Conservation (phyloP, 2,888 invertebrate genomes). For the Altica lythri region DNA sequence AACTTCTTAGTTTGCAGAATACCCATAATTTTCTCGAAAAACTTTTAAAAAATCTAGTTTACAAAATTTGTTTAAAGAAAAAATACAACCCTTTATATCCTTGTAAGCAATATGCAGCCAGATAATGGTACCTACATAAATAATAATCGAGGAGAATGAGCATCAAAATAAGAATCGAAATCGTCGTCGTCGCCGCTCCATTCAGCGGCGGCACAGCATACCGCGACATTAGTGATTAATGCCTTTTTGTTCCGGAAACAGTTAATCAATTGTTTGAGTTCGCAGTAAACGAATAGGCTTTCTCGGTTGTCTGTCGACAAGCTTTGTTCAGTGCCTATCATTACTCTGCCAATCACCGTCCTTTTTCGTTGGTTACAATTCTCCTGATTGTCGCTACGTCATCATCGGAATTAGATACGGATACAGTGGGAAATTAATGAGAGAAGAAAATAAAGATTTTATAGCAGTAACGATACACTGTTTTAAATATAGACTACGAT, state of each 20-base stretch:
- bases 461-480: too few relatives aligned
- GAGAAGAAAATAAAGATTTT: constrained; percentile 8
- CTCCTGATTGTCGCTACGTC: constrained; percentile 20
- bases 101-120: too few relatives aligned
- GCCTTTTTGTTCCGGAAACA: constrained; percentile 55
- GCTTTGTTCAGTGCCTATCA: constrained; percentile 56
- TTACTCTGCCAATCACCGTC: constrained; percentile 55
- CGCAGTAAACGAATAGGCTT: constrained; percentile 46
- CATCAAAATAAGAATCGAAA: constrained; percentile 17
- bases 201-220: constrained; percentile 19
- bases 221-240: constrained; percentile 53
- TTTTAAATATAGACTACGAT: too few relatives aligned
- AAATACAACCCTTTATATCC: too few relatives aligned
- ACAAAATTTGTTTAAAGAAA: too few relatives aligned
- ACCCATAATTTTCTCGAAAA: too few relatives aligned
- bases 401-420: constrained; percentile 24
- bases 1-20: too few relatives aligned
- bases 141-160: constrained; percentile 20
- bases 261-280: constrained; percentile 56
- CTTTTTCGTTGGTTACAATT: constrained; percentile 23
- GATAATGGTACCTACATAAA: too few relatives aligned
- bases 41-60: too few relatives aligned
- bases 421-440: constrained; percentile 21
- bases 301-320: constrained; percentile 53
- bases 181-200: constrained; percentile 7